phyloP scores from a whole-genome alignment of 2,797 vertebrate species.

The Fratercula arctica region DNA sequence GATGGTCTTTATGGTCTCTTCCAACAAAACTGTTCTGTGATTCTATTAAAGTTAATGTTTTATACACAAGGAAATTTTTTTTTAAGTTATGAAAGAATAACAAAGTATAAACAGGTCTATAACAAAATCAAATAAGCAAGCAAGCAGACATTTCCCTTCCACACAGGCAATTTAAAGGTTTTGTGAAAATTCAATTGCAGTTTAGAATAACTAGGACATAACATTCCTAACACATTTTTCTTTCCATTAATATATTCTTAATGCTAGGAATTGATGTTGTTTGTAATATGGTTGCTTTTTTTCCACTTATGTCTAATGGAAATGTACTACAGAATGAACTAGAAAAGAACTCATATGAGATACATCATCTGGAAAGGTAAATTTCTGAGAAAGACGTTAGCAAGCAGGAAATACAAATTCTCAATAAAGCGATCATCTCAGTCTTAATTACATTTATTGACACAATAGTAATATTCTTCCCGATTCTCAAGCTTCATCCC shows the following conservation, averaged over 20 bases:
- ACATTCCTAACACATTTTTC: not conserved
- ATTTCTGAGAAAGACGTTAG: conserved; percentile 30
- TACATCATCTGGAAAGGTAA: conserved; percentile 22
- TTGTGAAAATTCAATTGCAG: not conserved
- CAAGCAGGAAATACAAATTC: not conserved
- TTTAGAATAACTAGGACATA: conserved; percentile 3
- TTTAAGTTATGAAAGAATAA: not conserved
- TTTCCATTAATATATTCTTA: conserved; percentile 12
- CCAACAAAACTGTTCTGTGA: not conserved
- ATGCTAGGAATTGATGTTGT: not conserved
- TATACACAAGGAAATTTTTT: not conserved
- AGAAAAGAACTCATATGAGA: conserved; percentile 15
- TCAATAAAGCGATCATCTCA: not conserved
- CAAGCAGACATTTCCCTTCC: not conserved
- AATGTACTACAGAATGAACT: conserved; percentile 9
- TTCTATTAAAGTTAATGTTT: not conserved
- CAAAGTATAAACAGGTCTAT: not conserved
- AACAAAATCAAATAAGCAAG: conserved; percentile 15
- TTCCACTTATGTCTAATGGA: not conserved
- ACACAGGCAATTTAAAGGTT: not conserved
- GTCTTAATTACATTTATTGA: conserved; percentile 37
- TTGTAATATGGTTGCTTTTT: not conserved
- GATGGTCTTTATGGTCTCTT: not conserved
- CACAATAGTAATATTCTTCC: not conserved
- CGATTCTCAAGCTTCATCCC: conserved; percentile 1